These are phyloP conservation scores for Haliclystus octoradiatus DNA, from an alignment of 30 jellyfish, hydroid and myxozoan species.

Conservation along the genomic window DNA sequence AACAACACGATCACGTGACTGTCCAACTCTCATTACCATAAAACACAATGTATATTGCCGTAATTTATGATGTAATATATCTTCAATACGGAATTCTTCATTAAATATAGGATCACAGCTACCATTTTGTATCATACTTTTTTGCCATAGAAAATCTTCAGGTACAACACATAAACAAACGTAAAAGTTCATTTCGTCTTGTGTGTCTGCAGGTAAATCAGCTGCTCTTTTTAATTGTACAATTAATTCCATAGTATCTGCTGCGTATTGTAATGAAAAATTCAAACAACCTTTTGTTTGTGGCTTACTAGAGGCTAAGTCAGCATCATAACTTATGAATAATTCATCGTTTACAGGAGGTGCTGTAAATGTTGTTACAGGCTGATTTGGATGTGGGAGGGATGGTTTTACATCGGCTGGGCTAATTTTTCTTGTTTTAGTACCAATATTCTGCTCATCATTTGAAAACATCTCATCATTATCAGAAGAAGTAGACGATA, in stretches of 20 bases:
- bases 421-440: no score
- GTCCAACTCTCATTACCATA: constrained; percentile 53
- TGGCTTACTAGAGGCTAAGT: no score
- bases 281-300: constrained; percentile 36
- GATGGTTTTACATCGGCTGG: no score
- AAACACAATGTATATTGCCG: constrained; percentile 81
- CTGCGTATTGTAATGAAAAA: constrained; percentile 43
- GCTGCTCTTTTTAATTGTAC: constrained; percentile 46
- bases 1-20: constrained; percentile 53
- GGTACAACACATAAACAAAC: constrained; percentile 87
- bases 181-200: constrained; percentile 42
- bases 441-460: no score
- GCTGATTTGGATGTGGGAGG: no score
- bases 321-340: no score
- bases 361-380: no score
- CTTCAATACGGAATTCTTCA: constrained; percentile 63
- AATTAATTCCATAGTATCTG: constrained; percentile 41
- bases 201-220: constrained; percentile 36
- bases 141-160: constrained; percentile 87
- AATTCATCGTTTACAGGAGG: no score
- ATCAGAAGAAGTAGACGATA: no score
- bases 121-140: constrained; percentile 38
- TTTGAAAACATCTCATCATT: no score
- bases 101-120: constrained; percentile 53
- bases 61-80: constrained; percentile 74